phyloP scores from a whole-genome alignment of 2,888 invertebrate species.

The Lasioglossum figueresi region DNA sequence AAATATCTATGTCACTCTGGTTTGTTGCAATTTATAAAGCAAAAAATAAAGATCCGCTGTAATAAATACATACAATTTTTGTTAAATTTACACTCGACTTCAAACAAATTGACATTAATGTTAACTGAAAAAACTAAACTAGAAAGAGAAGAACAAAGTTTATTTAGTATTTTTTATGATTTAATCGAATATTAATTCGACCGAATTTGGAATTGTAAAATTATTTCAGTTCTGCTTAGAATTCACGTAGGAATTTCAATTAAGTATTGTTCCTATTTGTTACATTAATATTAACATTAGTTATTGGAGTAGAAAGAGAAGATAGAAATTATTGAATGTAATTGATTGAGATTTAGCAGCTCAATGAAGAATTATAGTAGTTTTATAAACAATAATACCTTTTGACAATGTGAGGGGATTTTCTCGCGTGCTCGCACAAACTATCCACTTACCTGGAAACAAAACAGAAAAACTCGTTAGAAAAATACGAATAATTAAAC shows the following conservation, averaged over 20 bases:
- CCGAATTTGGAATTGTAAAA: background rate
- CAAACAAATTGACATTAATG: too few relatives aligned
- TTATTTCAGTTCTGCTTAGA: too few relatives aligned
- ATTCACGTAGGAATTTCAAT: background rate
- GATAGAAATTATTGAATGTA: background rate
- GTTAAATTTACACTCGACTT: too few relatives aligned
- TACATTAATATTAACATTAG: background rate
- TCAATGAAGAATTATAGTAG: background rate
- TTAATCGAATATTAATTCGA: too few relatives aligned
- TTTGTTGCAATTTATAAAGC: too few relatives aligned
- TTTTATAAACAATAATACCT: conserved; percentile 10
- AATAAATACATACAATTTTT: too few relatives aligned
- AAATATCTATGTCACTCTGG: too few relatives aligned
- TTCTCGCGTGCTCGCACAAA: background rate
- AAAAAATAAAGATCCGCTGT: too few relatives aligned
- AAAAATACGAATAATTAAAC: background rate
- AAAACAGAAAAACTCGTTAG: background rate
- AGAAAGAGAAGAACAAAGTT: too few relatives aligned
- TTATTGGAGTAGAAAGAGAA: background rate
- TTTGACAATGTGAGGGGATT: background rate
- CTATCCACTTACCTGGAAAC: conserved; percentile 16
- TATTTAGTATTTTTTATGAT: too few relatives aligned
- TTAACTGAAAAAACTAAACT: too few relatives aligned
- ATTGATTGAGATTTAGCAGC: background rate
- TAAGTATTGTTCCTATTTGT: too few relatives aligned